Evolutionary conservation across 2,888 invertebrate genomes (phyloP).

Genomic region (Cinara cedri): DNA sequence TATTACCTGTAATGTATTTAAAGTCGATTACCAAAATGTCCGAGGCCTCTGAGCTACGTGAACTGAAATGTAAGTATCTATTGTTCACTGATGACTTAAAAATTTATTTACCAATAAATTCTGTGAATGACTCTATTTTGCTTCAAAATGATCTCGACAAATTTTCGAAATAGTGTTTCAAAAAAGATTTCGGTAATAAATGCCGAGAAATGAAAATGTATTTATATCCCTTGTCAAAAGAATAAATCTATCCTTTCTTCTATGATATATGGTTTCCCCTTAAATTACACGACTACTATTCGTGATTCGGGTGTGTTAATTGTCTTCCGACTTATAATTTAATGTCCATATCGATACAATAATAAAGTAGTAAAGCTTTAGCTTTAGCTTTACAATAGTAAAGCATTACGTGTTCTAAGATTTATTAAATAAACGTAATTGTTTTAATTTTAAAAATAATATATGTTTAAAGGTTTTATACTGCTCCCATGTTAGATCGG

Average conservation of each 20-base stretch:
- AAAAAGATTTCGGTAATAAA: neutral
- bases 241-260: neutral
- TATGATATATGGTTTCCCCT: neutral
- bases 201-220: neutral
- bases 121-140: neutral
- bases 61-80: constrained; percentile 17
- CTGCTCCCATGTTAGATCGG: neutral
- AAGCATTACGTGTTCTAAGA: neutral
- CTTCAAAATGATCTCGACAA: neutral
- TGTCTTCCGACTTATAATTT: neutral
- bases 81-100: neutral
- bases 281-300: neutral
- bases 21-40: no score
- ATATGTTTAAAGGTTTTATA: no score
- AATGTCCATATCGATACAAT: neutral
- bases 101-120: constrained; percentile 9
- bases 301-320: constrained; percentile 11
- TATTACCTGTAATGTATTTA: no score
- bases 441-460: neutral
- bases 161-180: neutral
- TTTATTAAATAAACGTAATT: neutral
- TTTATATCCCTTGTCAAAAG: neutral
- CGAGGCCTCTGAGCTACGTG: no score
- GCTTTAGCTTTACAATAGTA: no score
- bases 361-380: no score